These are phyloP conservation scores for Cecidostiba fungosa DNA, from an alignment of 2,888 invertebrate species.

Conservation along the genomic window DNA sequence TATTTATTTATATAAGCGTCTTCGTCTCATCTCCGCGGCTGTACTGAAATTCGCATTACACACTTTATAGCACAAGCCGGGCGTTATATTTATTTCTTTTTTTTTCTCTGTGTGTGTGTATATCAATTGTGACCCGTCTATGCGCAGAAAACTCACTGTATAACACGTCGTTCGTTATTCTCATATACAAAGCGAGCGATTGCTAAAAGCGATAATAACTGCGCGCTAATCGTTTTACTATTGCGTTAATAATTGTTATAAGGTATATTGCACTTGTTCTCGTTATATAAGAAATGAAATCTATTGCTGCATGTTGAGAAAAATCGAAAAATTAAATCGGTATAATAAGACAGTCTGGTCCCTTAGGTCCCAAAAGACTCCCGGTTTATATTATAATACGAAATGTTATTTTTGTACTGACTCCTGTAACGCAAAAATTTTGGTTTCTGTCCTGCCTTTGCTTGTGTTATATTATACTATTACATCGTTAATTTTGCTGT, in stretches of 20 bases:
- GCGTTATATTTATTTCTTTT: background rate
- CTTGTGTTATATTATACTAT: background rate
- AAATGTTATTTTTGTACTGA: conserved; percentile 39
- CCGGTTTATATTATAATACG: background rate
- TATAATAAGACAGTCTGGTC: conserved; percentile 42
- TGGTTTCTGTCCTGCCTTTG: background rate
- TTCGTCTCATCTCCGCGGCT: conserved; percentile 4
- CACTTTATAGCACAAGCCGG: background rate
- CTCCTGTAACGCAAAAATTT: conserved; percentile 39
- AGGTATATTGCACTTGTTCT: conserved; percentile 18
- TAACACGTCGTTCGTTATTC: background rate
- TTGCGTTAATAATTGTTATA: conserved; percentile 6
- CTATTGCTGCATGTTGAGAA: background rate
- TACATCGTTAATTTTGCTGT: background rate
- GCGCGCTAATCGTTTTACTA: background rate
- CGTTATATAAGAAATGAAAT: background rate
- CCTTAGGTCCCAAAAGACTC: conserved; percentile 52
- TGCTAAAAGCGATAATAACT: background rate
- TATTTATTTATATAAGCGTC: conserved; percentile 9
- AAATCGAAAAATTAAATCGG: background rate
- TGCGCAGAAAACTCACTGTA: background rate
- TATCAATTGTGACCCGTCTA: background rate
- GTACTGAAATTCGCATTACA: background rate
- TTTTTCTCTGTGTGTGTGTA: background rate
- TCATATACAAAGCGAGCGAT: background rate